phyloP scores from a whole-genome alignment of 1,140 invertebrate genomes.

The Drosophila erecta region DNA sequence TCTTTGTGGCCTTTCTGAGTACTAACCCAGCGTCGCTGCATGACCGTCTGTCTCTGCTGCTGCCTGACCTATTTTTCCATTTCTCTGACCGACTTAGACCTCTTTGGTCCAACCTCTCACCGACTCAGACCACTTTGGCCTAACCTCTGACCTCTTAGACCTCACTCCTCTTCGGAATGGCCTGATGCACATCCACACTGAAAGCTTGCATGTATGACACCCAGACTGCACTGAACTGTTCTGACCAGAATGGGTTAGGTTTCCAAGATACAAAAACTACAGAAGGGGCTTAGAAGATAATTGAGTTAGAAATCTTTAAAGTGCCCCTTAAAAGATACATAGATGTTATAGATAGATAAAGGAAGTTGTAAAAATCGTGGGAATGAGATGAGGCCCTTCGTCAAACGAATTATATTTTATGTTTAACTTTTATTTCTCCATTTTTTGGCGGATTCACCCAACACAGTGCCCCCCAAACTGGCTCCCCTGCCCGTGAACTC shows the following conservation, averaged over 20 bases:
- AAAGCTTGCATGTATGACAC: conserved; percentile 50
- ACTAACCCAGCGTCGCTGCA: conserved; percentile 53
- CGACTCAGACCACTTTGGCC: too few relatives aligned
- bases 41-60: conserved; percentile 42
- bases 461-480: conserved; percentile 90
- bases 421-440: conserved; percentile 35
- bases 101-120: too few relatives aligned
- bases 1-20: conserved; percentile 48
- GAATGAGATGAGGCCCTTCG: background rate
- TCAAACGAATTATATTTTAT: conserved; percentile 8
- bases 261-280: too few relatives aligned
- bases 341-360: too few relatives aligned
- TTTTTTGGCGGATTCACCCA: conserved; percentile 15
- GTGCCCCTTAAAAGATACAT: too few relatives aligned
- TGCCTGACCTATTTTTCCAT: conserved; percentile 8
- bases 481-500: conserved; percentile 88
- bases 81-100: conserved; percentile 19
- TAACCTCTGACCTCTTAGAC: background rate
- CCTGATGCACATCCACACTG: conserved; percentile 39
- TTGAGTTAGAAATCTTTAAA: too few relatives aligned
- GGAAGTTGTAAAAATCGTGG: too few relatives aligned
- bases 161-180: conserved; percentile 28
- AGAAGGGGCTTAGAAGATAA: too few relatives aligned
- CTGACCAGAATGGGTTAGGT: background rate
- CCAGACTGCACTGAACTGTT: conserved; percentile 16